Evolutionary conservation across 2,113 vertebrate species (phyloP), one percentile per base, ranked within the genome.

Genomic region (Pelecanoides urinatrix): DNA sequence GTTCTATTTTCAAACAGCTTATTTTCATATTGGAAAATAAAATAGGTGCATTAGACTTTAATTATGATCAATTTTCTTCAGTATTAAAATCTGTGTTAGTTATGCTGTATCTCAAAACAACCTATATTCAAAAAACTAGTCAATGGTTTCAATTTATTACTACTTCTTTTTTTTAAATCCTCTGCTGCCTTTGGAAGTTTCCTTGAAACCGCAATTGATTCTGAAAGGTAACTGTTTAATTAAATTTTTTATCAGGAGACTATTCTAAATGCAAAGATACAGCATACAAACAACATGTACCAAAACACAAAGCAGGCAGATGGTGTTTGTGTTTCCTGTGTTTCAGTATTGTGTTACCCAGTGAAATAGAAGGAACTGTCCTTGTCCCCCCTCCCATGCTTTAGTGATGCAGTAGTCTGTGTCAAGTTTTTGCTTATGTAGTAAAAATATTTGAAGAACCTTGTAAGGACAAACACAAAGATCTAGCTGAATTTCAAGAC

Each of bases 111-210:
- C 80, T 89, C 76, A 87, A 76, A 78, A 47, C 56, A 85, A 12
- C 79, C 56, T 86, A 29, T 87, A 66, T 86, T 90, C 16, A 95
- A 91, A 96, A 96, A 66, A 76, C 81, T 2, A 78, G 53, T 75
- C 45, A 66, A 23, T n/a, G 9, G 47, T 86, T 97, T 96, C 83
- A 94, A 96, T 98, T 98, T 94, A 97, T 96, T 98, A 59, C 94
- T 96, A 89, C 87, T 96, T 68, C 4, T 82, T 34, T 80, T 95
- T 96, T 96, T 97, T 96, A 93, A 98, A 98, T 95, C 92, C 88
- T 97, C 83, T 98, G 98, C 98, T 98, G 97, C 98, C 90, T 96
- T 96, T 97, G 97, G 98, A 98, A 96, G 91, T 95, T 98, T 96
- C 92, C 91, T 97, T 97, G 95, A 98, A 98, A 95, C 92, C 84